Percentiles rank a stretch among this genome's conserved stretches.
Conservation (phyloP, 2,113 vertebrate genomes). For the Neoarius graeffei region DNA sequence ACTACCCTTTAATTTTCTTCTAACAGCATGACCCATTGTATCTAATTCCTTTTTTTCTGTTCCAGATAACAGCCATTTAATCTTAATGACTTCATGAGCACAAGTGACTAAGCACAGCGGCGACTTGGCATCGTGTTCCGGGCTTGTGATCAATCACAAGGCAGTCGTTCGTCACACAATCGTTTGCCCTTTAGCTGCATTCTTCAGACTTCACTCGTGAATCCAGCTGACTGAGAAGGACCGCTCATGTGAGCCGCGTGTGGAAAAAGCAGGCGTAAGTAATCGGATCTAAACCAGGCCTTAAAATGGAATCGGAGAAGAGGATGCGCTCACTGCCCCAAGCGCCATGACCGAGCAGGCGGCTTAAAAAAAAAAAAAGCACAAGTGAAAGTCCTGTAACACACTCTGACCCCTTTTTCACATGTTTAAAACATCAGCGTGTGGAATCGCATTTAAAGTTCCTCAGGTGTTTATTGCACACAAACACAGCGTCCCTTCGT, state of each 20-base stretch:
- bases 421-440: background rate
- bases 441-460: background rate
- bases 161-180: background rate
- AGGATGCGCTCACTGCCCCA: constrained; percentile 21
- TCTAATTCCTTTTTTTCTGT: background rate
- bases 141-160: constrained; percentile 31
- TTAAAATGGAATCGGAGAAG: constrained; percentile 42
- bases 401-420: background rate
- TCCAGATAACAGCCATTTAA: background rate
- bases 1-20: background rate
- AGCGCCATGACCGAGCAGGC: constrained; percentile 42
- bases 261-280: constrained; percentile 2
- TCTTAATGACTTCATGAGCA: background rate
- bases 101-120: background rate
- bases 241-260: constrained; percentile 5
- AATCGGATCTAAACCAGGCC: constrained; percentile 28
- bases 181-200: background rate
- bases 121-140: background rate
- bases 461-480: background rate
- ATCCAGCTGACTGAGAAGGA: constrained; percentile 31
- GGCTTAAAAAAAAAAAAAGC: background rate
- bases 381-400: constrained; percentile 18
- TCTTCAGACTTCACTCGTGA: background rate
- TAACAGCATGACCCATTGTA: background rate
- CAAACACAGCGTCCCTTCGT: constrained; percentile 9